Evolutionary conservation across 2,797 vertebrate species (phyloP).

Genomic region (Limnodromus scolopaceus): DNA sequence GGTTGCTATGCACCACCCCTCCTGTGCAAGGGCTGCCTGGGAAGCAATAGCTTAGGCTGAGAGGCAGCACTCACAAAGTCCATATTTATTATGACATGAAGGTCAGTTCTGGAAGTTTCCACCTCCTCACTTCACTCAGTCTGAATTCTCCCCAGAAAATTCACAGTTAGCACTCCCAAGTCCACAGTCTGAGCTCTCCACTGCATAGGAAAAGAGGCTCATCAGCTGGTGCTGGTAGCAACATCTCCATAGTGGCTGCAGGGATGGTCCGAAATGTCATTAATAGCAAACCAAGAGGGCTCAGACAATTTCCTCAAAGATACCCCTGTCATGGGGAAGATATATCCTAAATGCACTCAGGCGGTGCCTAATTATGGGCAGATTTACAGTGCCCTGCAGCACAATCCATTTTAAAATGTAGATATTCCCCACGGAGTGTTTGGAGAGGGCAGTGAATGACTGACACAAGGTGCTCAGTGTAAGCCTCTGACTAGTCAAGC

Average conservation of each 20-base stretch:
- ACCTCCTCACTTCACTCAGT: neutral
- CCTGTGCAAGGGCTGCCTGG: neutral
- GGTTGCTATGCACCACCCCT: neutral
- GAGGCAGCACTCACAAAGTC: neutral
- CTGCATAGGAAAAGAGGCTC: neutral
- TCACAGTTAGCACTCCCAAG: neutral
- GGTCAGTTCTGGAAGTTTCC: neutral
- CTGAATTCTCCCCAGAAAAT: neutral
- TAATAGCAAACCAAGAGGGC: neutral
- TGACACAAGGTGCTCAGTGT: neutral
- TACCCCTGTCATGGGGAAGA: neutral
- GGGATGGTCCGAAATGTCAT: neutral
- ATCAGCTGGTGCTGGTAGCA: neutral
- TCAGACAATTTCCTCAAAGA: neutral
- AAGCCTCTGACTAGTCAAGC: neutral
- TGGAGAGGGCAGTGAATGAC: neutral
- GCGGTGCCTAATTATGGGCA: neutral
- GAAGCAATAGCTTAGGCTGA: neutral
- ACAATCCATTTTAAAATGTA: neutral
- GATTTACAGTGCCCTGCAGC: neutral
- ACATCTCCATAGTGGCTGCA: neutral
- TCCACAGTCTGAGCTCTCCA: neutral
- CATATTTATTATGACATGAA: rapidly evolving
- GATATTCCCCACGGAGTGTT: neutral
- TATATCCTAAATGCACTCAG: neutral